Base-by-base conservation (phyloP, 2,797 vertebrate genomes). In the Hephaestus fuliginosus region DNA sequence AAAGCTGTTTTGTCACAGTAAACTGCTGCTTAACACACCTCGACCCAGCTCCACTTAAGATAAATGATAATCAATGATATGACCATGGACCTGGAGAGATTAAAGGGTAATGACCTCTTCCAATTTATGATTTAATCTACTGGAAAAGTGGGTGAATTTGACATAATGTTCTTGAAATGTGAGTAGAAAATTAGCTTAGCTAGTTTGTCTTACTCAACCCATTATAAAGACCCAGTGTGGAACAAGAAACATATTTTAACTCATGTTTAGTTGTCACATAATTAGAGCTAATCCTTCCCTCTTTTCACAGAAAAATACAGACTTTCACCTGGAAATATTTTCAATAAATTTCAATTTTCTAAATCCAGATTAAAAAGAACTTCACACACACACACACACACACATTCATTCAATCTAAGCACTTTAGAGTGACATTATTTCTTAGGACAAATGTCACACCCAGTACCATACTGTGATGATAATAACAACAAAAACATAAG, bases 1-100 rank as follows among this genome's bases (percentile, higher is more conserved):
- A 62, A 70, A 62, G 46, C 36, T 68, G 63, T 74, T 78, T 76
- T 55, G 60, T 80, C 60, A 61, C 46, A 63, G 60, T 71, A 64
- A 67, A 28, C 43, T 36, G 53, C 67, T 30, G 57, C 33, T 67
- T 43, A 48, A 63, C 17, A 63, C 70, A 52, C 56, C n/a, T 39
- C 20, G 46, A 69, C n/a, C 48, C 4, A 51, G 41, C 44, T 41
- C 36, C 36, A 68, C 20, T 72, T 48, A 17, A 44, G 48, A 56
- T 65, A 15, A 53, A 60, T 48, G 20, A 2, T 60, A 64, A 72
- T 78, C 70, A 76, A 22, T 46, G 55, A 53, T 5, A 48, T 74
- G 60, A 46, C 36, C 69, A 4, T n/a, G 71, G 74, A 82, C 55
- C 69, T 48, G 14, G 13, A 43, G 30, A 44, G 30, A 70, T 30